Evolutionary conservation across 2,888 invertebrate species (phyloP), one percentile per base, ranked within the genome.

Genomic region (Acrobasis repandana): DNA sequence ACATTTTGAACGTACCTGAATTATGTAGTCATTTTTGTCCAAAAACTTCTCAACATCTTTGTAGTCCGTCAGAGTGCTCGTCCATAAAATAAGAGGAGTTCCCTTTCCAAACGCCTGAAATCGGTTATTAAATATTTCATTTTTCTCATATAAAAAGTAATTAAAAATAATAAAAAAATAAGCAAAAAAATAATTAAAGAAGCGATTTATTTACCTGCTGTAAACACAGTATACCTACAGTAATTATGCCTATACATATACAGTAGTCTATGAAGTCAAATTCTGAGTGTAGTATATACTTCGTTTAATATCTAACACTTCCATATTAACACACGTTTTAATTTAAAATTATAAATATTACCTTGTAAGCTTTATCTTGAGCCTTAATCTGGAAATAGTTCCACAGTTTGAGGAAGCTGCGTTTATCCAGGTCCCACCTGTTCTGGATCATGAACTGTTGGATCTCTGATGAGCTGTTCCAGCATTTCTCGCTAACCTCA

Each of bases 21-120:
- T 95, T 58, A 97, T 96, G 77, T 97, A 97, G 16, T 95, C 94
- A 6, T 94, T 88, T 28, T 95, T 95, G 73, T 95, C 93, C 52
- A 97, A 83, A 80, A 93, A 95, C 18, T 95, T 80, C 5, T 94
- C 93, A 9, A 97, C 86, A 71, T 95, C 94, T 14, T 93, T 90
- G 62, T 88, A 93, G 56, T 95, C 94, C 0, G 97, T 97, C 43
- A 97, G 83, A 0, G 94, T 94, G 74, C 97, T 97, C 0, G 97
- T 97, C 97, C 97, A 97, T 67, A 97, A 76, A 54, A 97, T 93
- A 0, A 95, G 92, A 0, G 95, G 95, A 1, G 95, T 78, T 61
- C 93, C 86, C 65, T 93, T 92, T 0, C 93, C 90, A 52, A 91
- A 91, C 0, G 90, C 89, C 91, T 92, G 77, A 0, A 75, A 58